phyloP scores from a whole-genome alignment of 2,797 vertebrate genomes.

The Poecilia gillii region DNA sequence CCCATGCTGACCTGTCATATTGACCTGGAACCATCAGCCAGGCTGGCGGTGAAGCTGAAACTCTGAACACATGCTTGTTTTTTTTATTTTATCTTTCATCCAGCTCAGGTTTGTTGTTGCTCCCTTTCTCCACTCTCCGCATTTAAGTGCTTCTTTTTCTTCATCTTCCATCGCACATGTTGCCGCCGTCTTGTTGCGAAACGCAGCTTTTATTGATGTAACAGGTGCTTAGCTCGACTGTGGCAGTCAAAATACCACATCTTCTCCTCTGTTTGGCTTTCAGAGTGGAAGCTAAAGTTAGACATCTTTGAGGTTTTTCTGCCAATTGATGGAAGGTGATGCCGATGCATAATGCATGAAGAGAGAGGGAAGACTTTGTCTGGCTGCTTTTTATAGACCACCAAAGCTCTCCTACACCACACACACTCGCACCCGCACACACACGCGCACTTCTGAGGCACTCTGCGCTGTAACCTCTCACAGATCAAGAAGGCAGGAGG shows the following conservation, averaged over 20 bases:
- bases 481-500: conserved; percentile 76
- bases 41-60: not conserved
- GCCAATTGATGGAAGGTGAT: conserved; percentile 89
- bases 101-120: conserved; percentile 4
- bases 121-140: conserved; percentile 36
- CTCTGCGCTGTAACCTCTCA: conserved; percentile 81
- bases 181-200: conserved; percentile 65
- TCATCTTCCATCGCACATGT: conserved; percentile 60
- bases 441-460: conserved; percentile 32
- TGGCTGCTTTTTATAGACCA: conserved; percentile 95
- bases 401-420: conserved; percentile 55
- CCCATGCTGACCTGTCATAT: not conserved
- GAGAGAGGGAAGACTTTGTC: conserved; percentile 93
- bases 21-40: conserved; percentile 11
- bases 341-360: conserved; percentile 98
- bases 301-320: conserved; percentile 91
- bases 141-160: conserved; percentile 53
- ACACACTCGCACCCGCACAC: conserved; percentile 29
- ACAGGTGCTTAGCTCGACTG: conserved; percentile 82
- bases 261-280: conserved; percentile 76
- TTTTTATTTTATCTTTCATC: not conserved
- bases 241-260: conserved; percentile 73
- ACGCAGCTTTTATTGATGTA: conserved; percentile 80
- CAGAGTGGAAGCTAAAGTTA: conserved; percentile 86
- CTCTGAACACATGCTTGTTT: not conserved